phyloP scores from a whole-genome alignment of 2,113 vertebrate genomes.

The Heloderma charlesbogerti region DNA sequence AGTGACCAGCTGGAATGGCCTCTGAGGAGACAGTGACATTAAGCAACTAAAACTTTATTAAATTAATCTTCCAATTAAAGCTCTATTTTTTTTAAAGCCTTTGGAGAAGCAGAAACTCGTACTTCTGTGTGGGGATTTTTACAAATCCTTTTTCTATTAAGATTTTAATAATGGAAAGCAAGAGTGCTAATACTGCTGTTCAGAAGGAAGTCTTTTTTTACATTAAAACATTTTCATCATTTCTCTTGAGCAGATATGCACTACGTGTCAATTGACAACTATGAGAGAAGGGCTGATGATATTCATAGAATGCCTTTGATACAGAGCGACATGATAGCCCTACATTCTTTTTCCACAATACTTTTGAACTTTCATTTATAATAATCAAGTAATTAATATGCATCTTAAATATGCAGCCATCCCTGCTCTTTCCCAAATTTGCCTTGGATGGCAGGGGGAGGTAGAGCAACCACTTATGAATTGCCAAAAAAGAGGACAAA shows the following conservation, averaged over 20 bases:
- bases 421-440: not conserved
- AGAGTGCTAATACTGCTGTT: not conserved
- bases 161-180: not conserved
- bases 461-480: too few species aligned
- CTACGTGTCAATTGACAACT: not conserved
- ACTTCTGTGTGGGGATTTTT: not conserved
- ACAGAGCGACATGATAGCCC: not conserved
- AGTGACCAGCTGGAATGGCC: not conserved
- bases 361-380: not conserved
- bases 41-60: not conserved
- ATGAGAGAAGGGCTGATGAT: not conserved
- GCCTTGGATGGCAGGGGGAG: not conserved
- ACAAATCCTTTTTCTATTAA: not conserved
- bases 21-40: not conserved
- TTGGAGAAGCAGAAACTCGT: not conserved
- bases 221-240: not conserved
- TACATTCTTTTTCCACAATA: not conserved
- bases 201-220: not conserved
- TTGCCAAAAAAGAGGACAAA: too few species aligned
- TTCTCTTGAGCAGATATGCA: not conserved
- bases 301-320: not conserved
- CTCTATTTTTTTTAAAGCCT: not conserved
- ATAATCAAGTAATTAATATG: not conserved
- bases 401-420: not conserved
- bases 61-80: not conserved